Base-by-base conservation (phyloP, 2,888 invertebrate genomes). In the Magallana nippona region DNA sequence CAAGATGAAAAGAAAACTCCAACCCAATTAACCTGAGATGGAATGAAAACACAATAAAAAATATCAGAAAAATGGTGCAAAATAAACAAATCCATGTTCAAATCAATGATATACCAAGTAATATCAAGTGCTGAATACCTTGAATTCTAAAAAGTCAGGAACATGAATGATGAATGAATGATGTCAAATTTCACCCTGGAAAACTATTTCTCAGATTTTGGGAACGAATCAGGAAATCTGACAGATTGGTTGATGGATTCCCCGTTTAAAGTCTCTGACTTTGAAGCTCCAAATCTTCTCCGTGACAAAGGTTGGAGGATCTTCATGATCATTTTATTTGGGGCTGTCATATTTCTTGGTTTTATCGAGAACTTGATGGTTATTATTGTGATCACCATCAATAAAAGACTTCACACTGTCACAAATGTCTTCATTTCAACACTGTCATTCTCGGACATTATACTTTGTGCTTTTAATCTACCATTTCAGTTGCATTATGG, bases 401-500 rank as follows among this genome's bases (percentile, higher is more conserved):
- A 92, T 85, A 87, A 88, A 55, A 91, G 92, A 79, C 89, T 93
- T 77, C 92, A 92, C 82, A 92, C 91, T 1, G 92, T 93, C 13
- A 94, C 94, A 77, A 93, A 93, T 87, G 90, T 94, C 55, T 93
- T 94, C 85, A 93, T 94, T 55, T 90, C 91, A 56, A 92, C 90
- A 71, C 89, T 94, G 58, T 93, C 93, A 2, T 82, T 92, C 77
- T 93, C 93, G 0, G 94, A 94, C 86, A 92, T 94, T 55, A 86
- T 91, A 3, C 87, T 94, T 83, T 93, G 93, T 86, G 89, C 90
- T 17, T 93, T 93, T 87, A 92, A 93, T 83, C 87, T 93, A 10
- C 94, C 94, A 78, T 88, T 94, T 56, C 93, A 93, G 85, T 90
- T 94, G 27, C 92, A 93, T 87, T 93, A 94, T 87, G 93, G 93